Evolutionary conservation across 2,797 vertebrate species (phyloP), one percentile per base, ranked within the genome.

Genomic region (Microctenopoma lineatum): DNA sequence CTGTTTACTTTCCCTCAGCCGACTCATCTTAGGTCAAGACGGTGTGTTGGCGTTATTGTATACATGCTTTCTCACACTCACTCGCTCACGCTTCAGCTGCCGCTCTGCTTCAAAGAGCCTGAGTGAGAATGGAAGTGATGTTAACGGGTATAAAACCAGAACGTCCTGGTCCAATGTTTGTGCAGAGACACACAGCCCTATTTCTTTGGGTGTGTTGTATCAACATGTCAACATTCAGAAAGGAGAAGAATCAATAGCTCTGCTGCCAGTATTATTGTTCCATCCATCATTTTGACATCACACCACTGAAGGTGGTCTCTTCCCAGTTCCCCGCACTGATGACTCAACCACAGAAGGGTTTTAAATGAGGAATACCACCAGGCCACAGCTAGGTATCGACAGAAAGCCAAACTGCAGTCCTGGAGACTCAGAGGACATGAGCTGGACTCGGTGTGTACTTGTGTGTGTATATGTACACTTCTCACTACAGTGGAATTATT

Each of bases 211-310:
- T 76, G 59, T 66, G 73, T 18, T 29, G 70, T 67, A 79, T 81
- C 77, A 79, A 44, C 75, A 77, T 80, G 70, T 80, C 75, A 86
- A 68, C 66, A 81, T 75, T 74, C 74, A 77, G 66, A 73, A 77
- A 72, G 69, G 76, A 52, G 81, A 66, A 51, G 80, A 83, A 89
- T 90, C 88, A 85, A 72, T 87, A 85, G 81, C 73, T 86, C 77
- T 68, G 81, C 74, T 77, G 70, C 71, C 72, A 46, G 75, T 87
- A 68, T 87, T 87, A 87, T 87, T 85, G 85, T 81, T 79, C 66
- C 83, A 89, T 90, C 87, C 75, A 88, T 91, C 90, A 90, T 75
- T 68, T 62, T 81, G 87, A 89, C 84, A 60, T 73, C 54, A 39
- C 52, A n/a, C 61, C 70, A 59, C 85, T 64, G 58, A 76, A 83